These are phyloP conservation scores for Cryptocephalus moraei DNA, from an alignment of 2,888 invertebrate genomes.

Conservation along the genomic window DNA sequence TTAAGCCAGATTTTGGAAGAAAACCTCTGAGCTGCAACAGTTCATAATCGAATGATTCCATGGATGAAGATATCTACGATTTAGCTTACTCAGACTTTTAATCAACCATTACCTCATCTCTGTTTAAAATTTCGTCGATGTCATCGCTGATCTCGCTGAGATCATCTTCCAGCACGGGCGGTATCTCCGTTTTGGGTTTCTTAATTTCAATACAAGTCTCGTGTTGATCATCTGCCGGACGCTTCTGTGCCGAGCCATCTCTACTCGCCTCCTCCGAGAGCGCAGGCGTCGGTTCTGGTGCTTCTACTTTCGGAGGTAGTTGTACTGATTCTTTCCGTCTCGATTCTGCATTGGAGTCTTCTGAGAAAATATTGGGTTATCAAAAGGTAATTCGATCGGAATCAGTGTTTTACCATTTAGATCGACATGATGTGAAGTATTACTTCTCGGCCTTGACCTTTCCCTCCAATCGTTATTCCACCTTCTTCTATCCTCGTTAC, in stretches of 20 bases:
- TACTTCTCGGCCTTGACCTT: constrained; percentile 40
- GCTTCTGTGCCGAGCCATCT: constrained; percentile 4
- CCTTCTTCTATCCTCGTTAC: constrained; percentile 44
- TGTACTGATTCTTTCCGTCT: constrained; percentile 14
- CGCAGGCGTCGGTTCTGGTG: not conserved
- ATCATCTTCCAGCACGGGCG: constrained; percentile 49
- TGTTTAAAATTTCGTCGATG: constrained; percentile 76
- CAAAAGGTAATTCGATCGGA: not conserved
- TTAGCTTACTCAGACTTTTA: no score
- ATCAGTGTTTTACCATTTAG: constrained; percentile 5
- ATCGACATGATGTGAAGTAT: constrained; percentile 29
- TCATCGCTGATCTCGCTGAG: constrained; percentile 84
- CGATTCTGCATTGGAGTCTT: constrained; percentile 17
- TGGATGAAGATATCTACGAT: no score
- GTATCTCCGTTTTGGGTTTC: constrained; percentile 30
- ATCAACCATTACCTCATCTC: constrained; percentile 62
- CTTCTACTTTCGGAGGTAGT: constrained; percentile 2
- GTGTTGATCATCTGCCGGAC: constrained; percentile 5
- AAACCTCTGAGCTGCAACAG: no score
- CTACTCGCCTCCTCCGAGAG: not conserved
- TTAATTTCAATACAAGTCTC: constrained; percentile 28
- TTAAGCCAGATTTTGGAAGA: not conserved
- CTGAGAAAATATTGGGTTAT: constrained; percentile 4
- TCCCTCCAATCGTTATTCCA: constrained; percentile 30
- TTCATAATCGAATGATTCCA: no score